A percentile compares a stretch with the other conserved stretches of the same genome.
These are phyloP conservation scores for Mechanitis messenoides DNA, from an alignment of 2,888 invertebrate species.

Conservation along the genomic window DNA sequence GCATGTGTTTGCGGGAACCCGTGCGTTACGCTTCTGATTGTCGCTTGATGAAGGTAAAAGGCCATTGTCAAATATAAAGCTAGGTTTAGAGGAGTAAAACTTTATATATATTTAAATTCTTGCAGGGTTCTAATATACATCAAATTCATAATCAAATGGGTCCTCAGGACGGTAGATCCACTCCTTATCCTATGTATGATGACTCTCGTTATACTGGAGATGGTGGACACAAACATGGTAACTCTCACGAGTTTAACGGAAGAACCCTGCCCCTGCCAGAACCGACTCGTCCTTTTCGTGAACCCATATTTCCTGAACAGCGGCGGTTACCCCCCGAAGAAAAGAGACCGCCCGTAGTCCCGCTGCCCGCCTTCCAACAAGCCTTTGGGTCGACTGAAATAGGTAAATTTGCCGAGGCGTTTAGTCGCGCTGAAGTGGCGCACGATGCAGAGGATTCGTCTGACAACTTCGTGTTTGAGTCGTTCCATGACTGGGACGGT, in stretches of 20 bases:
- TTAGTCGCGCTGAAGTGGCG: conserved; percentile 76
- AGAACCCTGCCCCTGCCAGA: conserved; percentile 39
- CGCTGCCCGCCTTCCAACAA: conserved; percentile 88
- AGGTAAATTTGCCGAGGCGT: conserved; percentile 87
- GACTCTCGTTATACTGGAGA: conserved; percentile 51
- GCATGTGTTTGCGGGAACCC: conserved; percentile 56
- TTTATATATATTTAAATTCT: conserved; percentile 24
- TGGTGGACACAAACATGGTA: conserved; percentile 38
- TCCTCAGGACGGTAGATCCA: conserved; percentile 57
- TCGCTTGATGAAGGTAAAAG: conserved; percentile 57
- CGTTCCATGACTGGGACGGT: conserved; percentile 66
- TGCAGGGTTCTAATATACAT: conserved; percentile 53
- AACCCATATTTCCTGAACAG: conserved; percentile 43
- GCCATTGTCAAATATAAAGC: conserved; percentile 9
- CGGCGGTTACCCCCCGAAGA: conserved; percentile 53
- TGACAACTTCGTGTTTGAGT: conserved; percentile 62
- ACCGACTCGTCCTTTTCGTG: conserved; percentile 38
- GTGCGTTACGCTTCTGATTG: conserved; percentile 60
- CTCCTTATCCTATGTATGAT: conserved; percentile 59
- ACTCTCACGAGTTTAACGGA: conserved; percentile 43
- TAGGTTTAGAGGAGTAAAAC: not conserved
- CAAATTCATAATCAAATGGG: conserved; percentile 47
- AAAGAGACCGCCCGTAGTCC: conserved; percentile 69
- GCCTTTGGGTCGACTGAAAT: conserved; percentile 91
- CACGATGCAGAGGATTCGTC: conserved; percentile 57